Base-by-base conservation (phyloP, 2,113 vertebrate genomes). In the Myanophis thanlyinensis region DNA sequence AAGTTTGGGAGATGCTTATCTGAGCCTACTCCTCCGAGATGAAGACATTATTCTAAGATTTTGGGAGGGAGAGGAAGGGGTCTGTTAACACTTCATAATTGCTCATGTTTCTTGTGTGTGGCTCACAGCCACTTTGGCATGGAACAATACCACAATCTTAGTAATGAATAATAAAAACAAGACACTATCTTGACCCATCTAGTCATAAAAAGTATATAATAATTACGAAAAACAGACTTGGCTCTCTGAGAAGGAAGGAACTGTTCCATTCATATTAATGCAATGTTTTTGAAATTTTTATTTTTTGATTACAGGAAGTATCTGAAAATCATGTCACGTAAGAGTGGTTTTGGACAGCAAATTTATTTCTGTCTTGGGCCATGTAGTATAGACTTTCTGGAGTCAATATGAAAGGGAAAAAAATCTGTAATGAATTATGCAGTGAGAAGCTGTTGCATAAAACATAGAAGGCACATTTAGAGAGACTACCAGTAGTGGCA, bases 381-480 rank as follows among this genome's bases (percentile, higher is more conserved):
- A 67, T 89, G 92, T 85, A 51, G 87, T n/a, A 87, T 56, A 95
- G 89, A 94, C 84, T 93, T 85, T 84, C 91, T 85, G 88, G 54
- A 96, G 92, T 93, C 93, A 94, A 94, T 18, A 35, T 67, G 62
- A 0, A 91, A 47, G 49, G 49, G n/a, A 92, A 67, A 90, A 94
- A 94, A 27, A 59, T 59, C 91, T 93, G 40, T 91, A 91, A 95
- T 90, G 94, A 96, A 95, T 95, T 91, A 92, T 12, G 93, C 20
- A 94, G 91, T 25, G 80, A 93, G 93, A 95, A 93, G 80, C 40
- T 96, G 93, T 94, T 94, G 92, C 90, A 94, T 93, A 92, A 96
- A 97, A 94, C 92, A 93, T 20, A 23, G 54, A 85, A 90, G 94
- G 92, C 88, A 93, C 88, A 90, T 96, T 90, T 93, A 46, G 20